Base-by-base conservation (phyloP, 2,888 invertebrate genomes). In the Pollenia angustigena region DNA sequence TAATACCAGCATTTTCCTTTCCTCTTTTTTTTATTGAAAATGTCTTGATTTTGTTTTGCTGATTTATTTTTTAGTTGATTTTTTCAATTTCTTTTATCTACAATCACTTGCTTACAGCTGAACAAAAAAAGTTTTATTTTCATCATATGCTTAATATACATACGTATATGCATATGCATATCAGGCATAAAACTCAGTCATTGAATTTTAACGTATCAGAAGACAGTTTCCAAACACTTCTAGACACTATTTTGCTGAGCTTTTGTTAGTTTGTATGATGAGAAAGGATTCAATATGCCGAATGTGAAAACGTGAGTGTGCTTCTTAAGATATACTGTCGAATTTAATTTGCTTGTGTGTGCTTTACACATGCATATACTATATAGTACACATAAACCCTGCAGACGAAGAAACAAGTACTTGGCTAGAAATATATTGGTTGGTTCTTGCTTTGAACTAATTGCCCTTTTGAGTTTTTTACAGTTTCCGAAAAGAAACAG, bases 171-270 rank as follows among this genome's bases (percentile, higher is more conserved):
- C n/a, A 10, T 68, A 46, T 79, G 72, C 62, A 81, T 78, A 78
- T 84, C 87, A 78, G 85, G 80, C 81, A 83, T 72, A 83, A 81
- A 85, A 83, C 69, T 81, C 86, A 87, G 86, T 88, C 86, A 88
- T 88, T 85, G 88, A 87, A 85, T 81, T 76, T 75, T 54, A 64
- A 42, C 60, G 64, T 75, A 66, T 66, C 16, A 66, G 44, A 78
- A 54, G 76, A 16, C 74, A 64, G 68, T 81, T 68, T 52, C 16
- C 48, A 79, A 60, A 79, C 80, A 54, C 54, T 56, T 12, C 58
- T 48, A 75, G 16, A 32, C 40, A 50, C 18, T 23, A 78, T 71
- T 54, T 76, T 82, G 60, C 69, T 60, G 46, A 83, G 74, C 75
- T 80, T 71, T 80, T 71, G 50, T 60, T 74, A 82, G 32, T 54